Conservation (phyloP, 53 echinoderm and acorn worm species). For the Stichopus horrens region DNA sequence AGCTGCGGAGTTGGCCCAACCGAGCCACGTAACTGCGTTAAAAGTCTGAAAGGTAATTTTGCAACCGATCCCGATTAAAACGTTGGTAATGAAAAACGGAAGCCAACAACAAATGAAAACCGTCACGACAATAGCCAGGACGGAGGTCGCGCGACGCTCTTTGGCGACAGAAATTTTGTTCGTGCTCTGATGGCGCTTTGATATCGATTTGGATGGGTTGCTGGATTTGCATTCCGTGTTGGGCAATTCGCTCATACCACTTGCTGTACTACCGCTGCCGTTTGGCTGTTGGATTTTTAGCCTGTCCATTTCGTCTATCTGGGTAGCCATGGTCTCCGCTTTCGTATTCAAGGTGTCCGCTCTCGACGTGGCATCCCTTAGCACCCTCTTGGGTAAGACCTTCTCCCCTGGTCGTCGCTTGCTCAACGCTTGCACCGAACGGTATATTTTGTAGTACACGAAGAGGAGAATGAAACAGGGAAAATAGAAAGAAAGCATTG, state of each 20-base stretch:
- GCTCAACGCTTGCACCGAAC: slow-evolving; percentile 84
- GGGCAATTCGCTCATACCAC: slow-evolving; percentile 19
- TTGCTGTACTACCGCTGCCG: slow-evolving; percentile 2
- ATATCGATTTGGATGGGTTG: slow-evolving; percentile 32
- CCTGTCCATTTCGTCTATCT: slow-evolving; percentile 42
- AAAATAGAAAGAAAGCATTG: slow-evolving; percentile 88
- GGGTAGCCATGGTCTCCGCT: slow-evolving; percentile 26
- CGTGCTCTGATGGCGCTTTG: slow-evolving; percentile 23
- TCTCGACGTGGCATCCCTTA: slow-evolving; percentile 6
- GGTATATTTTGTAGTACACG: slow-evolving; percentile 96
- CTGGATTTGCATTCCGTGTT: slow-evolving; percentile 1
- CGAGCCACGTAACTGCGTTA: slow-evolving; percentile 90
- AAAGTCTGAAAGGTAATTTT: slow-evolving; percentile 70
- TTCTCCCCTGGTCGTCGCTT: slow-evolving; percentile 59
- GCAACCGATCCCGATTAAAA: slow-evolving; percentile 79
- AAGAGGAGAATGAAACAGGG: slow-evolving; percentile 92
- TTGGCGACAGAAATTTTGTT: slow-evolving; percentile 83
- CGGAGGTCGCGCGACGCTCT: slow-evolving; percentile 91
- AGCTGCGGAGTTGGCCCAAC: slow-evolving; percentile 94
- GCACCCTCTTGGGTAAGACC: not conserved
- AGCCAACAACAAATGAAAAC: slow-evolving; percentile 96
- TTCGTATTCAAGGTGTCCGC: slow-evolving; percentile 17
- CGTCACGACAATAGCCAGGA: slow-evolving; percentile 87
- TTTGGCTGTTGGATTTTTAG: slow-evolving; percentile 33
- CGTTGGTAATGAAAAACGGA: slow-evolving; percentile 97